phyloP scores from a whole-genome alignment of 2,113 vertebrate species.

The Ophthalmolycus amberensis region DNA sequence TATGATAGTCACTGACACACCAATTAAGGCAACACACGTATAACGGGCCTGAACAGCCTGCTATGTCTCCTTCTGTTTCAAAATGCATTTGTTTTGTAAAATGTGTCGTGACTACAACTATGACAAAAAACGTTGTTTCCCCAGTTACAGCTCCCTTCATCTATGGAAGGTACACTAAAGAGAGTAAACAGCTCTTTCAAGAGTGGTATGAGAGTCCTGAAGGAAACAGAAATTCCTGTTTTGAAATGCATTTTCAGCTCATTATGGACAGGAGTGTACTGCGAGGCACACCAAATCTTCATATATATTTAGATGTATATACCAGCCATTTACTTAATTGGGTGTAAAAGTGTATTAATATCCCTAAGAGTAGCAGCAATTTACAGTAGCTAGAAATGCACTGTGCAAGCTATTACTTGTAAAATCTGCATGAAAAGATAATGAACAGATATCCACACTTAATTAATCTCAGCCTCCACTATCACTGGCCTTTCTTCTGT shows the following conservation, averaged over 20 bases:
- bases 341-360: background rate
- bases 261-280: conserved; percentile 18
- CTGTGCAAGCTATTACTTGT: background rate
- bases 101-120: conserved; percentile 43
- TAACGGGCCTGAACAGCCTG: conserved; percentile 30
- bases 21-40: conserved; percentile 58
- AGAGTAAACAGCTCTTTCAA: conserved; percentile 45
- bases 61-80: conserved; percentile 45
- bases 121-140: conserved; percentile 54
- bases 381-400: background rate
- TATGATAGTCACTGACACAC: conserved; percentile 48
- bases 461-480: conserved; percentile 49
- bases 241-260: conserved; percentile 36
- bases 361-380: background rate
- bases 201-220: conserved; percentile 27
- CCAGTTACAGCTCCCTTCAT: conserved; percentile 65
- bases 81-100: conserved; percentile 62
- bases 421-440: conserved; percentile 29
- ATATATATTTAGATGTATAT: background rate
- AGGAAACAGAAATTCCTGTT: conserved; percentile 29
- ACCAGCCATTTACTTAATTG: background rate
- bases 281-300: background rate
- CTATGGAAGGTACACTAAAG: conserved; percentile 35
- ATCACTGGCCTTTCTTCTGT: conserved; percentile 66
- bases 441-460: conserved; percentile 40